Percentiles rank a stretch among this genome's conserved stretches.
Conservation (phyloP, 1,140 invertebrate genomes). For the Hermatobates lingyangjiaoensis region DNA sequence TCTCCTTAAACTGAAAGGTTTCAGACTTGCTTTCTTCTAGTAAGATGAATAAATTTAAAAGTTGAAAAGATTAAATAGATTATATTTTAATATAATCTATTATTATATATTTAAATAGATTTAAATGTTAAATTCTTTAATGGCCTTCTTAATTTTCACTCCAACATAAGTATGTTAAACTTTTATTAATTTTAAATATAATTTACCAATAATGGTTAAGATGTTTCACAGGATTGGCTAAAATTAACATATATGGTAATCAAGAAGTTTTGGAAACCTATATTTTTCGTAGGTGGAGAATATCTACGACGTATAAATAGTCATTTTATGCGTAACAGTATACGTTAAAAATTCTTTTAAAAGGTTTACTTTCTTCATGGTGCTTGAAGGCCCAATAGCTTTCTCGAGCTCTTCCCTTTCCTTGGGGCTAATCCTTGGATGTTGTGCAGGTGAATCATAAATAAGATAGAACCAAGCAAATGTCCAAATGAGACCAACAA, state of each 20-base stretch:
- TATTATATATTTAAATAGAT: too few species aligned
- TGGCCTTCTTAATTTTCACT: too few species aligned
- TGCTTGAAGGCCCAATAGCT: slow-evolving; percentile 36
- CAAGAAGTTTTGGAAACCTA: neutral
- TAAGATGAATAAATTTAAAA: too few species aligned
- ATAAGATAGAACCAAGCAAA: slow-evolving; percentile 65
- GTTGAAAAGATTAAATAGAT: too few species aligned
- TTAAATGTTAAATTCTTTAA: too few species aligned
- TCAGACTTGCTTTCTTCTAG: too few species aligned
- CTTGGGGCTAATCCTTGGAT: slow-evolving; percentile 62
- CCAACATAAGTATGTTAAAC: too few species aligned
- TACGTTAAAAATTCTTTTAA: too few species aligned
- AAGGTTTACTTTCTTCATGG: slow-evolving; percentile 24
- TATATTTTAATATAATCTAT: too few species aligned
- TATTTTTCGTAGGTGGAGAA: neutral
- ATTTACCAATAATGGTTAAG: neutral
- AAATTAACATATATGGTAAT: neutral
- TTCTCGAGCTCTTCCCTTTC: slow-evolving; percentile 65
- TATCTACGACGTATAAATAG: neutral
- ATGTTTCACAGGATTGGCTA: neutral
- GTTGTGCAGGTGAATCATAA: slow-evolving; percentile 64
- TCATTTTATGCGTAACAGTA: neutral
- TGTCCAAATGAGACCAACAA: slow-evolving; percentile 60
- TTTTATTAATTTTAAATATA: neutral
- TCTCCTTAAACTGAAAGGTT: too few species aligned